Evolutionary conservation across 2,113 vertebrate genomes (phyloP).

Genomic region (Nothoprocta perdicaria): DNA sequence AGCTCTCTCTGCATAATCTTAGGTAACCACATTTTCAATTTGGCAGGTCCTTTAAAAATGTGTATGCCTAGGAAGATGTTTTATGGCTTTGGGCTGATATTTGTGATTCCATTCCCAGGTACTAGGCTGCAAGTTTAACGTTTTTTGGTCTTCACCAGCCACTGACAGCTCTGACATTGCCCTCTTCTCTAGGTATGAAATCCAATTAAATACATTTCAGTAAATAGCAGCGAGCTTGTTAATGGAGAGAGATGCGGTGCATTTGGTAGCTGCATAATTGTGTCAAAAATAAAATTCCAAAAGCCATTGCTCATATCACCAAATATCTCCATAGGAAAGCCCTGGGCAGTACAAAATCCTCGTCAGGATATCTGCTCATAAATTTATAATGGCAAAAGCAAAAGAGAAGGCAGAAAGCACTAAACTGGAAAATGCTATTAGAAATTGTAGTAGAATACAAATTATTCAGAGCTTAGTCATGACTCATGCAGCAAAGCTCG

Average conservation of each 20-base stretch:
- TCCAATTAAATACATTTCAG: neutral
- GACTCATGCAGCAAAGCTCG: conserved; percentile 1
- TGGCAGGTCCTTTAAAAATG: neutral
- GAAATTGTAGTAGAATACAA: conserved; percentile 40
- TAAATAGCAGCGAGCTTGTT: neutral
- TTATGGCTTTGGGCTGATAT: neutral
- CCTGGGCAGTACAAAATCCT: conserved; percentile 6
- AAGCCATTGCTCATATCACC: neutral
- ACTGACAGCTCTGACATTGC: neutral
- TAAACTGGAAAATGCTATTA: conserved; percentile 58
- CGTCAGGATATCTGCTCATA: conserved; percentile 13
- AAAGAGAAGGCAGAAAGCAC: conserved; percentile 25
- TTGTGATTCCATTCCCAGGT: neutral
- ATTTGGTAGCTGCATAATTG: neutral
- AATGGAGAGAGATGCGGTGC: neutral
- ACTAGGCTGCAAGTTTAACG: neutral
- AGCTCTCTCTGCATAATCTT: neutral
- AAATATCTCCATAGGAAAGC: conserved; percentile 1
- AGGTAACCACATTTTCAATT: neutral
- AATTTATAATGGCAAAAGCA: conserved; percentile 10
- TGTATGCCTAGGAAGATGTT: neutral
- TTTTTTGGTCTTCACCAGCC: neutral
- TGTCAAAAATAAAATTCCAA: neutral
- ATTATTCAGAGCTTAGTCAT: conserved; percentile 50
- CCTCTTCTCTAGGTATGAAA: neutral